Percentiles rank a stretch among this genome's conserved stretches.
These are phyloP conservation scores for Priapulus caudatus DNA, from an alignment of 2,888 invertebrate species.

Conservation along the genomic window DNA sequence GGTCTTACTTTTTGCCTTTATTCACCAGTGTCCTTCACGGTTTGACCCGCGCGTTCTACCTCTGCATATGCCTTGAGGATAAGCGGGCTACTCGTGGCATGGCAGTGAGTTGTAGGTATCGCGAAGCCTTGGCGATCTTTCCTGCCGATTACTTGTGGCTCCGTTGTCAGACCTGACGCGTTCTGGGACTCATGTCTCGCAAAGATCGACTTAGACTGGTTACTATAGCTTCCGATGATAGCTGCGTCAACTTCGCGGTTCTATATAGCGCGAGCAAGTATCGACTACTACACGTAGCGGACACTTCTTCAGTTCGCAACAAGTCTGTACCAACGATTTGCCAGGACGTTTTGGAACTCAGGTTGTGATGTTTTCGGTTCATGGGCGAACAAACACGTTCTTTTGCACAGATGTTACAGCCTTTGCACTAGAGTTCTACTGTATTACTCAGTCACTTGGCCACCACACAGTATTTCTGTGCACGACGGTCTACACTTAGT, in stretches of 20 bases:
- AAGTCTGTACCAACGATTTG: constrained; percentile 22
- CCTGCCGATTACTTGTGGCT: not conserved
- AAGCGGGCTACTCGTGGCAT: not conserved
- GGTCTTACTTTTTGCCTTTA: no score
- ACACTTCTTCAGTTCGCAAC: constrained; percentile 16
- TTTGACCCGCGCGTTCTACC: not conserved
- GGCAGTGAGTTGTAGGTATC: not conserved
- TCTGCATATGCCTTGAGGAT: not conserved
- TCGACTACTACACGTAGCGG: not conserved
- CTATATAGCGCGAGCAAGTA: not conserved
- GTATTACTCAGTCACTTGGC: constrained; percentile 17
- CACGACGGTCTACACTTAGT: constrained; percentile 21
- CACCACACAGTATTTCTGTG: constrained; percentile 20
- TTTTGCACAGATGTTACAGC: constrained; percentile 16
- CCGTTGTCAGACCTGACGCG: not conserved
- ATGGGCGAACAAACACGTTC: constrained; percentile 12
- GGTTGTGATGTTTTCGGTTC: constrained; percentile 19
- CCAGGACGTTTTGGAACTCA: constrained; percentile 23
- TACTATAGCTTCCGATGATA: not conserved
- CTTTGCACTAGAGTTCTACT: constrained; percentile 15
- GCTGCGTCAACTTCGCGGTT: not conserved
- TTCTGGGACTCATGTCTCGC: not conserved
- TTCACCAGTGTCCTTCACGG: not conserved
- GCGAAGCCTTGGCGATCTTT: not conserved
- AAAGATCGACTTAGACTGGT: not conserved